These are phyloP conservation scores for Quadriops clusia DNA, from an alignment of 2,888 invertebrate genomes.

Conservation along the genomic window DNA sequence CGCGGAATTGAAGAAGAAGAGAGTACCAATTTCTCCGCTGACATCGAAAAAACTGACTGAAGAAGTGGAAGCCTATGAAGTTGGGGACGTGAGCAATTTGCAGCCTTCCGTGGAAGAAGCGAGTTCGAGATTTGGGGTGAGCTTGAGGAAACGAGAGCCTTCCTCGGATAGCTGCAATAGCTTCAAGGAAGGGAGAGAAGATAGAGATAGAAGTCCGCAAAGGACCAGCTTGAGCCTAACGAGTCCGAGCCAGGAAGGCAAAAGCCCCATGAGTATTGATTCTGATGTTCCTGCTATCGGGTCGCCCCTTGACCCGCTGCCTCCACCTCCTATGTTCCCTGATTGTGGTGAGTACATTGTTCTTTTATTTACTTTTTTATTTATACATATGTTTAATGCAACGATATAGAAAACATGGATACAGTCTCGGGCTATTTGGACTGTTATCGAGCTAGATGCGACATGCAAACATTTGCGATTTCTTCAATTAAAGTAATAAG, in stretches of 20 bases:
- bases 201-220: constrained; percentile 31
- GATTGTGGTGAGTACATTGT: constrained; percentile 24
- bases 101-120: constrained; percentile 62
- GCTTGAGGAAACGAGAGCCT: constrained; percentile 53
- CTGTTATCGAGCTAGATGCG: no score
- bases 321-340: constrained; percentile 31
- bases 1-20: constrained; percentile 29
- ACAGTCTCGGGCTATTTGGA: no score
- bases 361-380: no score
- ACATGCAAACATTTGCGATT: no score
- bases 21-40: constrained; percentile 24
- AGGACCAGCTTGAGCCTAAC: constrained; percentile 33
- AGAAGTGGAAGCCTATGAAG: constrained; percentile 30
- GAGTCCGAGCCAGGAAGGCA: constrained; percentile 33
- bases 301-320: constrained; percentile 37
- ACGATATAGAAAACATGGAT: no score
- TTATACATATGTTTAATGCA: no score
- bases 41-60: constrained; percentile 29
- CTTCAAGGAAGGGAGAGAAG: constrained; percentile 38
- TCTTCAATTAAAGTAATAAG: no score
- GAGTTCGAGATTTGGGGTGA: constrained; percentile 59
- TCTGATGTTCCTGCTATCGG: constrained; percentile 39
- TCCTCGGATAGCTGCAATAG: constrained; percentile 47
- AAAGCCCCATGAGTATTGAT: constrained; percentile 34
- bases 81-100: constrained; percentile 44